Evolutionary conservation across 2,113 vertebrate species (phyloP).

Genomic region (Lutjanus erythropterus): DNA sequence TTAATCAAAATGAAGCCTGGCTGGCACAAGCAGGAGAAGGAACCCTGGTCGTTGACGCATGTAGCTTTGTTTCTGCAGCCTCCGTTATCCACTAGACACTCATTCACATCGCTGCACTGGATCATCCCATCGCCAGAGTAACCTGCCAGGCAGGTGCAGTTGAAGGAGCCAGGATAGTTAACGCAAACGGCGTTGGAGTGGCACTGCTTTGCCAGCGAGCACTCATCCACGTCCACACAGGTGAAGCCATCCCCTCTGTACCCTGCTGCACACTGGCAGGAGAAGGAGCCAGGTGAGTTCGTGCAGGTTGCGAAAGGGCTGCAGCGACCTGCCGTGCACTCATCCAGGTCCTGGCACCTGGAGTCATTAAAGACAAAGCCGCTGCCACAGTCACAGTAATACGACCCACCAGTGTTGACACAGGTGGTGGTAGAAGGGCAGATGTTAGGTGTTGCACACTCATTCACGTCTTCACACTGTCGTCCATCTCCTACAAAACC

Average conservation of each 20-base stretch:
- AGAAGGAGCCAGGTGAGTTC: slow-evolving; percentile 84
- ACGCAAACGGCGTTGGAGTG: slow-evolving; percentile 80
- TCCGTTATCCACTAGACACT: slow-evolving; percentile 84
- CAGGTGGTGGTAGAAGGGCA: slow-evolving; percentile 81
- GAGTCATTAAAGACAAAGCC: slow-evolving; percentile 80
- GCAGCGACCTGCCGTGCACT: slow-evolving; percentile 79
- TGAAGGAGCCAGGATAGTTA: slow-evolving; percentile 84
- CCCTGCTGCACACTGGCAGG: slow-evolving; percentile 81
- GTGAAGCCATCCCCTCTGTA: slow-evolving; percentile 83
- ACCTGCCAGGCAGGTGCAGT: slow-evolving; percentile 83
- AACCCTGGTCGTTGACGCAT: slow-evolving; percentile 84
- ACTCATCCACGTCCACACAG: slow-evolving; percentile 85
- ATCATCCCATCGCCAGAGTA: slow-evolving; percentile 83
- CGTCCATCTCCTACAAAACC: slow-evolving; percentile 83
- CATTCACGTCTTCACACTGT: slow-evolving; percentile 83
- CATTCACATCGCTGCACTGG: slow-evolving; percentile 83
- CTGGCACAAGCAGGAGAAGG: slow-evolving; percentile 83
- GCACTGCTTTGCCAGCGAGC: slow-evolving; percentile 72
- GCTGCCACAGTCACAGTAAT: slow-evolving; percentile 83
- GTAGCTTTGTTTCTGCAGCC: slow-evolving; percentile 82
- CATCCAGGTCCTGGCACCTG: slow-evolving; percentile 82
- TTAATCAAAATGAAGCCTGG: slow-evolving; percentile 82
- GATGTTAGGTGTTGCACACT: slow-evolving; percentile 74
- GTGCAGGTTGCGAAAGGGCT: slow-evolving; percentile 79
- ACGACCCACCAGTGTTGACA: slow-evolving; percentile 84